phyloP scores from a whole-genome alignment of 2,888 invertebrate species.

The Apantesis nais region DNA sequence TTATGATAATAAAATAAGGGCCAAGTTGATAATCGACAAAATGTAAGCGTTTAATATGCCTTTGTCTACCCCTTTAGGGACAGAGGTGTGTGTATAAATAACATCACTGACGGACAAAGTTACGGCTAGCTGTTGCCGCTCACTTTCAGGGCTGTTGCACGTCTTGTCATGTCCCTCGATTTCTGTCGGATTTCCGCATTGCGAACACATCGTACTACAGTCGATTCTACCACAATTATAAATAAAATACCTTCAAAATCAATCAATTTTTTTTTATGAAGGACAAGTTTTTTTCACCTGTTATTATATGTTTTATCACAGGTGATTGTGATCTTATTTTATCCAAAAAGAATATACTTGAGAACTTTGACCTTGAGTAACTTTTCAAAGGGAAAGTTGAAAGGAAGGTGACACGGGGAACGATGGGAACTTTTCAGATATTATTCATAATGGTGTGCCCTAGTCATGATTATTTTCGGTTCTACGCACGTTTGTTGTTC shows the following conservation, averaged over 20 bases:
- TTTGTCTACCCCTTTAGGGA: not conserved
- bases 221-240: too few species aligned
- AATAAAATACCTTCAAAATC: too few species aligned
- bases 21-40: too few species aligned
- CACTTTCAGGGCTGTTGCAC: not conserved
- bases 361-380: not conserved
- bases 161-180: too few species aligned
- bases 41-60: not conserved
- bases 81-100: not conserved
- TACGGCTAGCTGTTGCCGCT: too few species aligned
- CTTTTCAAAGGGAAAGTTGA: not conserved
- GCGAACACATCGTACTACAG: too few species aligned
- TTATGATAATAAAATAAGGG: too few species aligned
- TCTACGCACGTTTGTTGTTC: not conserved
- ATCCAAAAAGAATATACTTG: not conserved
- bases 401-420: not conserved
- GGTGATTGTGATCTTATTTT: too few species aligned
- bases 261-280: too few species aligned
- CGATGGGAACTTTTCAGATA: not conserved
- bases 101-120: not conserved
- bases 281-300: too few species aligned
- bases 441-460: not conserved
- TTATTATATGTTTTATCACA: too few species aligned
- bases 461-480: not conserved
- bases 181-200: too few species aligned